Evolutionary conservation across 1,140 invertebrate genomes (phyloP), one percentile per base, ranked within the genome.

Genomic region (Meloidogyne exigua): DNA sequence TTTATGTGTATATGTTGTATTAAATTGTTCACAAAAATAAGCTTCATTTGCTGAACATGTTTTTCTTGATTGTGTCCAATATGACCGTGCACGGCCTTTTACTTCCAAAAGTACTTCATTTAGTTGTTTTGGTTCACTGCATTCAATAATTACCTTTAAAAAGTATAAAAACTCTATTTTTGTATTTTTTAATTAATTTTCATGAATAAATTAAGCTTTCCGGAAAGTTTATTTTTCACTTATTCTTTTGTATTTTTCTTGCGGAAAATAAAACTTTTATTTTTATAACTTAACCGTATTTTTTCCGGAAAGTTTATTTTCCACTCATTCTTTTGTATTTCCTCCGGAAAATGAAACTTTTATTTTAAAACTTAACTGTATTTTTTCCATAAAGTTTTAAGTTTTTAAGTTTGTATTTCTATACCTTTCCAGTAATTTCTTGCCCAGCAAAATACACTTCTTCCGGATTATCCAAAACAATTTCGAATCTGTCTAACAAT

Each of bases 401-500:
- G n/a, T n/a, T 44, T 44, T 44, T 15, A 12, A 44, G 11, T 12
- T 12, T 44, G 13, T 44, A n/a, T n/a, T n/a, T n/a, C n/a, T n/a
- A n/a, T n/a, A 88, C 85, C 75, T 85, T 85, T 79, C 85, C 85
- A n/a, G 80, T 77, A 23, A 87, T 85, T 72, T 87, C 86, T 66
- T 87, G 85, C n/a, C 85, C 85, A n/a, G 85, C 85, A 79, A 88
- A 87, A 73, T 85, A 87, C 7, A 80, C 85, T n/a, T 86, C 64
- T 76, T 87, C 85, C n/a, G 79, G 75, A 74, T 87, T 87, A 73
- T 82, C 80, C 21, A 87, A 80, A n/a, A 78, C 76, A 72, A 87
- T 88, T 23, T 87, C 86, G 65, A 87, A 87, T 25, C 71, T 63
- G 25, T 87, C 81, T 64, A 87, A 77, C 4, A 73, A 42, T 42